Percentiles rank a stretch among this genome's conserved stretches.
These are phyloP conservation scores for Zaprionus gabonicus DNA, from an alignment of 1,140 invertebrate genomes.

Conservation along the genomic window DNA sequence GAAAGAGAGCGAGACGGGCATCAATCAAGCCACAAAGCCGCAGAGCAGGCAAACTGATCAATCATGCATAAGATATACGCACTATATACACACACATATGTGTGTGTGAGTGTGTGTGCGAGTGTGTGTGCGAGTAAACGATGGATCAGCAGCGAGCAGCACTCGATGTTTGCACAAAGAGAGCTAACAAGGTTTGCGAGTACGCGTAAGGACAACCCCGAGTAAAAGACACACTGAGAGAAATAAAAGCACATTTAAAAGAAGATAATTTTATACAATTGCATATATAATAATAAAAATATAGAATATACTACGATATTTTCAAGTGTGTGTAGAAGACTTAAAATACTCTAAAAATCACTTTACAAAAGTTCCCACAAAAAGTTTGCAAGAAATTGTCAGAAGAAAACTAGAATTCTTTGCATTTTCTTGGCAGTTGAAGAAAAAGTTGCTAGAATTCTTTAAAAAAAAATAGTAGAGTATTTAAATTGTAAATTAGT, in stretches of 20 bases:
- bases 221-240: not conserved
- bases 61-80: conserved; percentile 34
- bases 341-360: no score
- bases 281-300: no score
- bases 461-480: no score
- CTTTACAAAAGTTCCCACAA: no score
- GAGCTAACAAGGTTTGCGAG: conserved; percentile 7
- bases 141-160: conserved; percentile 7
- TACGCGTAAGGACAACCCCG: not conserved
- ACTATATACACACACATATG: not conserved
- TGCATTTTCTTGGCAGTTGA: no score
- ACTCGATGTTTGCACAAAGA: conserved; percentile 18
- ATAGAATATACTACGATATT: no score
- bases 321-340: no score
- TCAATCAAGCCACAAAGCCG: conserved; percentile 51
- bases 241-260: not conserved
- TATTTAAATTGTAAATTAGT: no score
- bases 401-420: no score
- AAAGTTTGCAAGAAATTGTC: no score
- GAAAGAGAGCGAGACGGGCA: conserved; percentile 9
- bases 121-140: conserved; percentile 1
- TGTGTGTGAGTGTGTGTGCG: not conserved
- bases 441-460: no score
- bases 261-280: not conserved
- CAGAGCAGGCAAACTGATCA: conserved; percentile 41